These are phyloP conservation scores for Agrochola litura DNA, from an alignment of 2,888 invertebrate species.

Conservation along the genomic window DNA sequence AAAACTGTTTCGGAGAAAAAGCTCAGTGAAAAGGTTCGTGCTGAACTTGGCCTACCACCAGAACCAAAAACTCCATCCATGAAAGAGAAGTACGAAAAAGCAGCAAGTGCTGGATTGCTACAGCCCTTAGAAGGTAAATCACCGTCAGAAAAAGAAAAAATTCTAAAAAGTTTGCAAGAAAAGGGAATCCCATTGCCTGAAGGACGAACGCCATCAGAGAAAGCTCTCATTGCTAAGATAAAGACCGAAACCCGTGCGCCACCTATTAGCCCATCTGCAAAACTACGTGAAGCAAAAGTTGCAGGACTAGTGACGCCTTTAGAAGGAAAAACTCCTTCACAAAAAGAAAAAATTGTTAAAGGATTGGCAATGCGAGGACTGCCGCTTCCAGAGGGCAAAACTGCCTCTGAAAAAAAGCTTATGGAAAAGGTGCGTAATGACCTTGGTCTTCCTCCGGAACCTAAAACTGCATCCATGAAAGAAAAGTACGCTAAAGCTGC, in stretches of 20 bases:
- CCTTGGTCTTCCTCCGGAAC: too few species aligned
- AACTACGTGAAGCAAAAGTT: neutral
- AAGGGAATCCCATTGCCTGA: conserved; percentile 10
- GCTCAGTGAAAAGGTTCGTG: neutral
- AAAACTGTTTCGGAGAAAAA: neutral
- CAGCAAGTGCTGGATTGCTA: neutral
- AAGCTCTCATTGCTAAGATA: neutral
- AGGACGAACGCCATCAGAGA: neutral
- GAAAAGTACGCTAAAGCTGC: too few species aligned
- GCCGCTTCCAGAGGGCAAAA: too few species aligned
- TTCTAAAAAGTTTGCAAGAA: neutral
- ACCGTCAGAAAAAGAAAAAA: neutral
- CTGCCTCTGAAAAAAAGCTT: too few species aligned
- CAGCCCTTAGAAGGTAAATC: conserved; percentile 12
- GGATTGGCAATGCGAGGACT: too few species aligned
- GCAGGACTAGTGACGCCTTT: too few species aligned
- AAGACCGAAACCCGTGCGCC: neutral
- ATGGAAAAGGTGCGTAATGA: too few species aligned
- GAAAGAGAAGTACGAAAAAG: conserved; percentile 8
- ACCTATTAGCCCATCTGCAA: neutral
- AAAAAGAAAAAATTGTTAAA: too few species aligned
- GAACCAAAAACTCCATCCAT: neutral
- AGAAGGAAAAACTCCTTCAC: too few species aligned
- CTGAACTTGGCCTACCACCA: conserved; percentile 11
- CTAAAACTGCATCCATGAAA: too few species aligned